Percentiles rank a stretch among this genome's conserved stretches.
Evolutionary conservation across 2,797 vertebrate species (phyloP).

Genomic region (Emydoidea blandingii): DNA sequence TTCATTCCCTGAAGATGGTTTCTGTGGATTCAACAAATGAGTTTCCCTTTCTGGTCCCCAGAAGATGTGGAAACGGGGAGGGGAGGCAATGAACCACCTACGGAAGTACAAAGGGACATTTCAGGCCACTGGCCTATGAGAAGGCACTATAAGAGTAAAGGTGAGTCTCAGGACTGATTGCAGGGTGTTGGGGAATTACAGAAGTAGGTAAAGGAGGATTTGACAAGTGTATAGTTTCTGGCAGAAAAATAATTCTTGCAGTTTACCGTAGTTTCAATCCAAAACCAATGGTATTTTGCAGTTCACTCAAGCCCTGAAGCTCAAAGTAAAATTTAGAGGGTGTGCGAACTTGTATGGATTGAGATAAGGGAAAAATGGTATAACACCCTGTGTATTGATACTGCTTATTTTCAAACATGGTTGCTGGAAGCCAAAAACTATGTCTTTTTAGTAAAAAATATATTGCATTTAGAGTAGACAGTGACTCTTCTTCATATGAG

Average conservation of each 20-base stretch:
- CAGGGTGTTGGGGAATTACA: background rate
- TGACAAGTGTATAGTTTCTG: background rate
- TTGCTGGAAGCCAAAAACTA: background rate
- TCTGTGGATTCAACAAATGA: background rate
- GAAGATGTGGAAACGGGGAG: background rate
- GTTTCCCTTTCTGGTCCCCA: background rate
- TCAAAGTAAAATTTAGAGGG: background rate
- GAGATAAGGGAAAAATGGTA: background rate
- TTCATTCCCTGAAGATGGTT: background rate
- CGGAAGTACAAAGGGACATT: background rate
- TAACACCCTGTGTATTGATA: background rate
- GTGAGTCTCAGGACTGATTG: background rate
- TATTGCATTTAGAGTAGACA: background rate
- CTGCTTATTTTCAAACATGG: background rate
- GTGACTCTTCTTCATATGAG: rapidly evolving
- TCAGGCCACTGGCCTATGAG: background rate
- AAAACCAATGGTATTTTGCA: background rate
- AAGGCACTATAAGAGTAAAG: background rate
- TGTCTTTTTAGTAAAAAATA: background rate
- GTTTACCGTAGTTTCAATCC: background rate
- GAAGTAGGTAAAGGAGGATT: background rate
- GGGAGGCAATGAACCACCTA: background rate
- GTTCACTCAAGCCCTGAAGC: background rate
- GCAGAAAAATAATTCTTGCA: no score
- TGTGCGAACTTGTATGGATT: background rate